Conservation (phyloP, 2,113 vertebrate species). For the Riparia riparia region DNA sequence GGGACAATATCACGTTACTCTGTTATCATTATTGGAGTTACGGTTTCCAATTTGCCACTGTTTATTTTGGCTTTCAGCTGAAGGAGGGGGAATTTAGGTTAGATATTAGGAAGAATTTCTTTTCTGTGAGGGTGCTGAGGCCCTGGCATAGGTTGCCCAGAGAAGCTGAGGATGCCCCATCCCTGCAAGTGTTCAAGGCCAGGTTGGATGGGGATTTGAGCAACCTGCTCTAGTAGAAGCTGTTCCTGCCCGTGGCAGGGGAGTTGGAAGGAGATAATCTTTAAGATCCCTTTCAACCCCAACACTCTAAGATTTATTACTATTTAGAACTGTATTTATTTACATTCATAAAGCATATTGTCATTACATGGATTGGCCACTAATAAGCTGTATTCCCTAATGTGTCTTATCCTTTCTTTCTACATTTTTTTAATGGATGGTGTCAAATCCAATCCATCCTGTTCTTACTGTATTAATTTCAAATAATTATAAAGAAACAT, state of each 20-base stretch:
- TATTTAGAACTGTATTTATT: neutral
- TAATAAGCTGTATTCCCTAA: neutral
- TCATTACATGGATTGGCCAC: neutral
- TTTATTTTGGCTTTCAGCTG: neutral
- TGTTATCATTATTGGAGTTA: neutral
- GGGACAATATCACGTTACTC: neutral
- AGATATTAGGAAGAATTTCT: neutral
- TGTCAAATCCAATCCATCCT: neutral
- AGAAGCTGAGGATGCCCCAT: neutral
- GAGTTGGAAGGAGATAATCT: neutral
- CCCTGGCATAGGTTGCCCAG: neutral
- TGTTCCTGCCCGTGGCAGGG: neutral
- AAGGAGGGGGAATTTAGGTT: neutral
- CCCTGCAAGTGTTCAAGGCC: neutral
- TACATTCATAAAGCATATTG: neutral
- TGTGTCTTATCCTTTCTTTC: neutral
- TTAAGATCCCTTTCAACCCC: neutral
- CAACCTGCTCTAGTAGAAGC: neutral
- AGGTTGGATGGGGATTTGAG: neutral
- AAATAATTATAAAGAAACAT: neutral
- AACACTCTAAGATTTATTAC: neutral
- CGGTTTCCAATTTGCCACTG: neutral
- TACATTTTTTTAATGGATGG: neutral
- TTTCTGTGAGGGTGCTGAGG: neutral
- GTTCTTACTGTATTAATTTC: neutral